Evolutionary conservation across 2,888 invertebrate species (phyloP).

Genomic region (Drosophila pseudotalamancana): DNA sequence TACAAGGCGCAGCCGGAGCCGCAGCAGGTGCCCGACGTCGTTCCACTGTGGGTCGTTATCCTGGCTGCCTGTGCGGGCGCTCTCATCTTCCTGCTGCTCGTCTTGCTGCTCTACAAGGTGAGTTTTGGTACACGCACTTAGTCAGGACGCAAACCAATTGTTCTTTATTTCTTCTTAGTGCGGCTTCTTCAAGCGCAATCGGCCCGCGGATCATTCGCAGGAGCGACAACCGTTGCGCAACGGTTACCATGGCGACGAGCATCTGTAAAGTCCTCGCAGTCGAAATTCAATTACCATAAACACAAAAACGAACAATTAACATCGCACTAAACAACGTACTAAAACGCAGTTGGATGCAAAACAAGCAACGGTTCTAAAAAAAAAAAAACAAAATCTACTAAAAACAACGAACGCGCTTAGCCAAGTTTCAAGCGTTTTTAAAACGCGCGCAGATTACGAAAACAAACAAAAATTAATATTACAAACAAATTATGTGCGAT

Average conservation of each 20-base stretch:
- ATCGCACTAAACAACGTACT: slow-evolving; percentile 67
- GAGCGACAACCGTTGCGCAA: slow-evolving; percentile 93
- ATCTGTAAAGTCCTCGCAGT: slow-evolving; percentile 85
- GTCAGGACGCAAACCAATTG: slow-evolving; percentile 8
- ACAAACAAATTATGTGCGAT: slow-evolving; percentile 28
- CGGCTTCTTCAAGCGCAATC: slow-evolving; percentile 96
- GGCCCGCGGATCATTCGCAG: slow-evolving; percentile 90
- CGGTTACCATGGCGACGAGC: slow-evolving; percentile 90
- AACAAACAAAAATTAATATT: slow-evolving; percentile 7
- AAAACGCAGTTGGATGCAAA: slow-evolving; percentile 30
- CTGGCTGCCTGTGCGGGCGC: slow-evolving; percentile 93
- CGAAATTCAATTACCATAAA: slow-evolving; percentile 12
- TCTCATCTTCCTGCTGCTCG: slow-evolving; percentile 90
- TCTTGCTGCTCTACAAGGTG: slow-evolving; percentile 93
- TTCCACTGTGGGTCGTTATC: slow-evolving; percentile 94
- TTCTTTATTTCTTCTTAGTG: slow-evolving; percentile 86
- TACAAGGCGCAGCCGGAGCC: slow-evolving; percentile 89
- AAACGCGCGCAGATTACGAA: slow-evolving; percentile 19
- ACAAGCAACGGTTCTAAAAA: slow-evolving; percentile 32
- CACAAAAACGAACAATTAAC: slow-evolving; percentile 61
- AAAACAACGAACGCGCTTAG: slow-evolving; percentile 46
- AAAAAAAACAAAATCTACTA: slow-evolving; percentile 28
- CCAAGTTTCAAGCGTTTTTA: slow-evolving; percentile 47
- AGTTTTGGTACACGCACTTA: neutral
- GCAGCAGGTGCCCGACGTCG: slow-evolving; percentile 87